Evolutionary conservation across 2,113 vertebrate genomes (phyloP).

Genomic region (Heloderma charlesbogerti): DNA sequence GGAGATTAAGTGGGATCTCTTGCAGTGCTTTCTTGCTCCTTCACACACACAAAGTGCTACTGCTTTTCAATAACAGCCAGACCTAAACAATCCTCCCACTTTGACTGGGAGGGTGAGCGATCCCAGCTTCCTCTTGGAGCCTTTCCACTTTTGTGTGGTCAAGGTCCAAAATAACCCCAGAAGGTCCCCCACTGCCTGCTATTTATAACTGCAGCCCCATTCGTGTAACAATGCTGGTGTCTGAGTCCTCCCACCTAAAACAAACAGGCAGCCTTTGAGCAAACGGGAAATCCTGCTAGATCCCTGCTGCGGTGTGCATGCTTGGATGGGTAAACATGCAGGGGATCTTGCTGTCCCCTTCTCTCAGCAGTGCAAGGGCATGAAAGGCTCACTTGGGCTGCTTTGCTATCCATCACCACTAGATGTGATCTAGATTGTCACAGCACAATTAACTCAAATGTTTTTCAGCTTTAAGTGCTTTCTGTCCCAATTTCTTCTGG

Average conservation of each 20-base stretch:
- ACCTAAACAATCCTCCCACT: constrained; percentile 40
- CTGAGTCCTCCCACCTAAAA: constrained; percentile 71
- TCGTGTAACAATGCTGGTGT: constrained; percentile 71
- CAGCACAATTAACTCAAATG: neutral
- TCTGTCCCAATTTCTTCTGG: neutral
- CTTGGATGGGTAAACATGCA: constrained; percentile 68
- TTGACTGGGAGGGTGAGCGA: constrained; percentile 65
- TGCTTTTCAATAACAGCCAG: constrained; percentile 51
- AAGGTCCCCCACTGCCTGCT: constrained; percentile 68
- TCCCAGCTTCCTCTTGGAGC: constrained; percentile 74
- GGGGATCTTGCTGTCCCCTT: neutral
- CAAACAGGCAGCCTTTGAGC: constrained; percentile 71
- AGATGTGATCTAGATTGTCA: constrained; percentile 14
- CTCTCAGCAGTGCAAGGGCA: rapidly evolving
- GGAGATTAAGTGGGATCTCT: neutral
- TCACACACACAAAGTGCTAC: neutral
- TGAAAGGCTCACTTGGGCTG: neutral
- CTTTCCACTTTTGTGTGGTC: constrained; percentile 74
- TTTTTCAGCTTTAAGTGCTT: neutral
- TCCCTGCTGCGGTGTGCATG: constrained; percentile 60
- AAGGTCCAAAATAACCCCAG: constrained; percentile 66
- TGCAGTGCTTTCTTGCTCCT: neutral
- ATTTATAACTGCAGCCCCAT: constrained; percentile 71
- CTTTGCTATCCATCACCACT: neutral
- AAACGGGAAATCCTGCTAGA: constrained; percentile 77